Base-by-base conservation (phyloP, 2,888 invertebrate genomes). In the Erebia ligea region DNA sequence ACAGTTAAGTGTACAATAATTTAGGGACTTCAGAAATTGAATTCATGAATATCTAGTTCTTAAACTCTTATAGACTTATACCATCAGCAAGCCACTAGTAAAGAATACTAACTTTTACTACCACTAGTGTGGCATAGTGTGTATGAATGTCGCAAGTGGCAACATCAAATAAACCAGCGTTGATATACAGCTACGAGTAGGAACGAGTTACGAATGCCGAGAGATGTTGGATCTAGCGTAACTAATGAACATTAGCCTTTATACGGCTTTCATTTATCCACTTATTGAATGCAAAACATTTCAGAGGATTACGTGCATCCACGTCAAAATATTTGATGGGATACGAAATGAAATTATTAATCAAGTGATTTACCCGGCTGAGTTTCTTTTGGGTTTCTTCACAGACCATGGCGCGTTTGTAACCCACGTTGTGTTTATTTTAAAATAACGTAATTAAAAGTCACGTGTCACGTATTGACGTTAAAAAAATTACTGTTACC, bases 161-260 rank as follows among this genome's bases (percentile, higher is more conserved):
- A 19, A 69, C 64, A 65, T 73, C 61, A 68, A 70, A 70, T 61
- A 65, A 56, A 50, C 72, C 59, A 65, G 42, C 69, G 58, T 57
- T 58, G 42, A 64, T 67, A 58, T 54, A 70, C 34, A 61, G 21
- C 62, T 40, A 34, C 58, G n/a, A 40, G 40, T 59, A n/a, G n/a
- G n/a, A n/a, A n/a, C n/a, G 8, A 17, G 50, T 63, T 65, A 79
- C 76, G 79, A 79, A 78, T 78, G 79, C 74, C 75, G 75, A 79
- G 78, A 72, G 54, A 61, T 63, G 73, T 67, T 80, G 72, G 78
- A 77, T 79, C 77, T 79, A 82, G 80, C 83, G 78, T 80, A 79
- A 80, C 78, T 78, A 82, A 83, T 81, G 78, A 76, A 77, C 77
- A 70, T 77, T 78, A 80, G 77, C 67, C 64, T 73, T 65, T 70